Base-by-base conservation (phyloP, 1,140 invertebrate genomes). In the Asobara japonica region DNA sequence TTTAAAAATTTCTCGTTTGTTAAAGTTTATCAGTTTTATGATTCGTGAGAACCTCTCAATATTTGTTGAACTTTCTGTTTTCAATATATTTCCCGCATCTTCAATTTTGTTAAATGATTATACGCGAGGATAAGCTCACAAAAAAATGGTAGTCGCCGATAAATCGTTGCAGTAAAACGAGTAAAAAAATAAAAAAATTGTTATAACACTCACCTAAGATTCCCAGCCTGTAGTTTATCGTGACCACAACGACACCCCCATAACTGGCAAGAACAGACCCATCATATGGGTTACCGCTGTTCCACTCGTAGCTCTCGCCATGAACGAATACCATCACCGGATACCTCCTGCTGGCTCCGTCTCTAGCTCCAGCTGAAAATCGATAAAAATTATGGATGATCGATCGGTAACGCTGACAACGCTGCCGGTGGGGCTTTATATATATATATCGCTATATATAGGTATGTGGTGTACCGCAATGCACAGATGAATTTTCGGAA, bases 191-290 rank as follows among this genome's bases (percentile, higher is more conserved):
- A n/a, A n/a, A 56, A 56, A 56, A 56, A 25, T 25, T 56, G 51
- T 25, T 25, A 56, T 25, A 56, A 56, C 25, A 90, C 93, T 94
- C 89, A 98, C 97, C 97, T 77, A 99, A 88, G 80, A 98, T 93
- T 74, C 97, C 98, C 38, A 99, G 92, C 76, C 98, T 91, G 89
- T 98, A 99, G 91, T 99, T 99, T 82, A 99, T 93, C 74, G 97
- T 97, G 83, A 99, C 95, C 70, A 99, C 96, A 76, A 99, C 94
- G 77, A 98, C 92, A 78, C 95, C 93, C 25, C 97, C 95, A 83
- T 96, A 95, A 79, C 95, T 96, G 62, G 97, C 93, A 71, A 99
- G 89, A 13, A 98, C 94, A 67, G 93, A 94, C 69, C 97, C 97
- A 80, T 98, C 97, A 88, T 98, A 98, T 0, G 96, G 93, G 89